Evolutionary conservation across 2,888 invertebrate species (phyloP).

Genomic region (Trisateles emortualis): DNA sequence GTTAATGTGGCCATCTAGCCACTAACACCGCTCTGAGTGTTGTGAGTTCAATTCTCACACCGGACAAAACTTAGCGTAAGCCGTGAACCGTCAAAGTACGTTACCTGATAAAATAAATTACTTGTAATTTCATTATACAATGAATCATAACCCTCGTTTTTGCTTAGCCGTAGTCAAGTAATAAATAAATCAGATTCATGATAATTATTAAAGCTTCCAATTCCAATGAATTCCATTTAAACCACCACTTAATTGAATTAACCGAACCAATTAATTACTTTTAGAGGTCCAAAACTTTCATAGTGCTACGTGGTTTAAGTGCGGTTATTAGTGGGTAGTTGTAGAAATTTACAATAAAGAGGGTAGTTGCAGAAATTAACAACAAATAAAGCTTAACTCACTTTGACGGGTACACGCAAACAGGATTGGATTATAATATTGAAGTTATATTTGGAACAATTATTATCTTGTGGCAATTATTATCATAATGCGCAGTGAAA

Average conservation of each 20-base stretch:
- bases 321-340: slow-evolving; percentile 14
- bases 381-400: slow-evolving; percentile 15
- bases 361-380: slow-evolving; percentile 11
- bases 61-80: too few species aligned
- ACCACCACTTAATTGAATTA: slow-evolving; percentile 36
- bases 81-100: too few species aligned
- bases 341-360: slow-evolving; percentile 14
- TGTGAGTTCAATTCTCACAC: too few species aligned
- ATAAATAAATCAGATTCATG: slow-evolving; percentile 1
- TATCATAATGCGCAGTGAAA: not conserved
- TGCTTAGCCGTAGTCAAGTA: not conserved
- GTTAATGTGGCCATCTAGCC: too few species aligned
- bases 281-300: slow-evolving; percentile 29
- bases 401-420: slow-evolving; percentile 5
- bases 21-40: too few species aligned
- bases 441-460: not conserved
- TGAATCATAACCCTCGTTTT: not conserved
- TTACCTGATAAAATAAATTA: too few species aligned
- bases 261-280: slow-evolving; percentile 42
- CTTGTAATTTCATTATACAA: too few species aligned
- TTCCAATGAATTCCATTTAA: slow-evolving; percentile 27
- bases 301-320: slow-evolving; percentile 22
- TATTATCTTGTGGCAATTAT: too few species aligned
- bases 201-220: slow-evolving; percentile 24
- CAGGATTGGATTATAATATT: slow-evolving; percentile 7